Evolutionary conservation across 1,140 invertebrate genomes (phyloP).

Genomic region (Nasonia giraulti): DNA sequence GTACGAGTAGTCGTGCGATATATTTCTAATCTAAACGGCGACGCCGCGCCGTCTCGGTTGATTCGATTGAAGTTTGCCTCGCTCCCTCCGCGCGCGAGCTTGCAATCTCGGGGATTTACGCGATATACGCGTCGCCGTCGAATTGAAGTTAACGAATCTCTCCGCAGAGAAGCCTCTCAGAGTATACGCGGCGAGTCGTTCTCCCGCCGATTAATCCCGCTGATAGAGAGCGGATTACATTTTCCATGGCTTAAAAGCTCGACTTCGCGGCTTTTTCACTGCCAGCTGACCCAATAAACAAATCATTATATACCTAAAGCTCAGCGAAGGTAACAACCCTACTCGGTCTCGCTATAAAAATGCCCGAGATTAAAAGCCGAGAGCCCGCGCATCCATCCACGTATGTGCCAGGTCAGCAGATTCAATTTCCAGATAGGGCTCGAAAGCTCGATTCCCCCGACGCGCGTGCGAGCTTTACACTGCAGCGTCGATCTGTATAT

Average conservation of each 20-base stretch:
- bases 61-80: constrained; percentile 32
- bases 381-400: not conserved
- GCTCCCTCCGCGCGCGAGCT: not conserved
- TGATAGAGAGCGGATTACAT: constrained; percentile 34
- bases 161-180: not conserved
- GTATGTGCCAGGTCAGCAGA: constrained; percentile 26
- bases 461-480: not conserved
- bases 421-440: constrained; percentile 46
- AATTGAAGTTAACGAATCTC: constrained; percentile 47
- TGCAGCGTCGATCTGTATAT: too few relatives aligned
- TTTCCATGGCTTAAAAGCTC: constrained; percentile 14
- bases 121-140: constrained; percentile 19
- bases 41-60: not conserved
- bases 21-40: constrained; percentile 48
- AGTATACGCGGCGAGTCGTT: not conserved
- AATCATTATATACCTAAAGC: constrained; percentile 1
- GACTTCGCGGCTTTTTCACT: not conserved
- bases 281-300: not conserved
- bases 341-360: constrained; percentile 11
- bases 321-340: too few relatives aligned
- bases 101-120: constrained; percentile 43
- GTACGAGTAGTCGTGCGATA: not conserved
- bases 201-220: constrained; percentile 28
- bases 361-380: not conserved
- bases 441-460: not conserved